Percentiles rank a stretch among this genome's conserved stretches.
These are phyloP conservation scores for Schmidtea mediterranea DNA, from an alignment of 1,140 invertebrate genomes.

Conservation along the genomic window DNA sequence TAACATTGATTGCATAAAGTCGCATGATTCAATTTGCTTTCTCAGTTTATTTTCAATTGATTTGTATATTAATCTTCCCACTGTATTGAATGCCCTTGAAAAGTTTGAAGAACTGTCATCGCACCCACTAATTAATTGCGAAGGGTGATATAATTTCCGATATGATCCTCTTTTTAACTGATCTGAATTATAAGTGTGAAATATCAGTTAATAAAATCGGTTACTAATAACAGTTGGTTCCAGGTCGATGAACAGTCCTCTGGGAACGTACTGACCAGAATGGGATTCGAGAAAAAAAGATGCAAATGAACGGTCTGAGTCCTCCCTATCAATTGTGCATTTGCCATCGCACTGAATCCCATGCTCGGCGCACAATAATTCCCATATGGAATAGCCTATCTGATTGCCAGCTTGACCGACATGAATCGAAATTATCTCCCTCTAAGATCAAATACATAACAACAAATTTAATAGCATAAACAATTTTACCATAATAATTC, in stretches of 20 bases:
- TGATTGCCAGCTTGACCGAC: conserved; percentile 3
- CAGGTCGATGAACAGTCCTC: conserved; percentile 47
- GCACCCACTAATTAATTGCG: conserved; percentile 19
- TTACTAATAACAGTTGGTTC: conserved; percentile 49
- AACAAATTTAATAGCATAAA: too few relatives aligned
- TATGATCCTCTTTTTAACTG: conserved; percentile 13
- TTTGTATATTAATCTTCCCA: conserved; percentile 31
- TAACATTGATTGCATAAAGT: conserved; percentile 28
- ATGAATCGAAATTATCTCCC: not conserved
- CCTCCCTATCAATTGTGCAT: not conserved
- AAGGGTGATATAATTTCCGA: conserved; percentile 17
- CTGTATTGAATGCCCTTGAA: conserved; percentile 16
- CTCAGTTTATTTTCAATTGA: conserved; percentile 8
- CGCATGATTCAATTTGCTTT: conserved; percentile 6
- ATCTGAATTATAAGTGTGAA: conserved; percentile 2
- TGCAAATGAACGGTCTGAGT: conserved; percentile 7
- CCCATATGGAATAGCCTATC: not conserved
- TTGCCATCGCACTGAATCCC: not conserved
- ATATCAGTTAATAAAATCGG: conserved; percentile 10
- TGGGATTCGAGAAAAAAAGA: conserved; percentile 29
- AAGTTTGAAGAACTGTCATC: conserved; percentile 29
- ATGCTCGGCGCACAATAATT: not conserved
- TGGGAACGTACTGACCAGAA: conserved; percentile 48
- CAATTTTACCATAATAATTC: too few relatives aligned
- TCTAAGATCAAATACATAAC: not conserved